A percentile compares a stretch with the other conserved stretches of the same genome.
These are phyloP conservation scores for Arbacia lixula DNA, from an alignment of 53 echinoderm and acorn worm species.

Conservation along the genomic window DNA sequence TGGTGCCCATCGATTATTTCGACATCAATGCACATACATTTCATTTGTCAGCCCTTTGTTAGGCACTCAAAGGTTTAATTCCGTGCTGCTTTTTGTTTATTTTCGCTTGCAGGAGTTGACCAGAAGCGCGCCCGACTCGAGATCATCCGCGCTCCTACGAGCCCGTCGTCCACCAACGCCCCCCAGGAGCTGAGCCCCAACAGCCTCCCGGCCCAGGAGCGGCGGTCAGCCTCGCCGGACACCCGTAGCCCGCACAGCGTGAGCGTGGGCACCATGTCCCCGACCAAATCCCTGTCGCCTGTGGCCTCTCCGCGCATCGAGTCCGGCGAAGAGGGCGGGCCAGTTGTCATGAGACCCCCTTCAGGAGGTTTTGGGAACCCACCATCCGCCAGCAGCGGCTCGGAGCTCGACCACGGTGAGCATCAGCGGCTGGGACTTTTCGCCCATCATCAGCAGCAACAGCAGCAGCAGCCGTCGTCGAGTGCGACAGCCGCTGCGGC, in stretches of 20 bases:
- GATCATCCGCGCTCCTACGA: conserved; percentile 83
- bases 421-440: background rate
- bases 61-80: no score
- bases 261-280: conserved; percentile 69
- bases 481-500: conserved; percentile 17
- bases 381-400: background rate
- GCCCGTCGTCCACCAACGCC: conserved; percentile 67
- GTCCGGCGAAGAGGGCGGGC: conserved; percentile 18
- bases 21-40: no score
- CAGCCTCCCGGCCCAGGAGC: conserved; percentile 8
- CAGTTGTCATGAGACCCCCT: no score
- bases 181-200: conserved; percentile 73
- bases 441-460: background rate
- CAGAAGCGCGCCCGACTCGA: conserved; percentile 86
- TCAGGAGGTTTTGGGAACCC: conserved; percentile 5
- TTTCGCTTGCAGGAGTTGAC: conserved; percentile 60
- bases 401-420: conserved; percentile 12
- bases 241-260: conserved; percentile 57
- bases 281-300: conserved; percentile 76
- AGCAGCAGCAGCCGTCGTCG: conserved; percentile 5
- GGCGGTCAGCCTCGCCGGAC: conserved; percentile 44
- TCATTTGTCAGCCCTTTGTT: no score
- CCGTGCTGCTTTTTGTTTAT: no score
- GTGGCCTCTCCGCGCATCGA: conserved; percentile 59
- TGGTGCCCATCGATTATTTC: no score